Evolutionary conservation across 2,888 invertebrate genomes (phyloP), one percentile per base, ranked within the genome.

Genomic region (Drosophila ochracea): DNA sequence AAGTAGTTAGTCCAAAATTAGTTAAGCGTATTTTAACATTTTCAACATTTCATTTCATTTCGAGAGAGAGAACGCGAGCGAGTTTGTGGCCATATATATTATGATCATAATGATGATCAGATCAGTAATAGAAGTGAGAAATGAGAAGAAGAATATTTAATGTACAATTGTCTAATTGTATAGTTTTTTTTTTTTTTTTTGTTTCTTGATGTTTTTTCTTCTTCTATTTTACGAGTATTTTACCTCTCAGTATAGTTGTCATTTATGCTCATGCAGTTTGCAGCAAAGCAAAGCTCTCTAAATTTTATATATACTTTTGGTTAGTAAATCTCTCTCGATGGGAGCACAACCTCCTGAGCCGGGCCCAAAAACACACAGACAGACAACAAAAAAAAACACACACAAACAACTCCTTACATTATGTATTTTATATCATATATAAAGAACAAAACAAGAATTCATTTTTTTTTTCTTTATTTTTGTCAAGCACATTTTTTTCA

Each of bases 1-100:
- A 81, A 76, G 90, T 90, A 85, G 90, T 82, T 85, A 85, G 90
- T 74, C 65, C 63, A 79, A 69, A 84, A 90, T 90, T 85, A 90
- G 88, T 88, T 88, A 62, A 90, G 85, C 70, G 39, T 82, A 77
- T 83, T 83, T 77, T 68, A 66, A 52, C 58, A 60, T 13, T 41
- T 41, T 50, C 58, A 77, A 52, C 53, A 64, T 39, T 53, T 61
- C 73, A 74, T 71, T 71, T 66, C 50, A 47, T 28, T 33, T 58
- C 21, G 41, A 35, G 60, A 31, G 5, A 31, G n/a, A 31, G 52
- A 11, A 10, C 31, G 19, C n/a, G 52, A 30, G 60, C 61, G 50
- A 81, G 58, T 67, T 72, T 78, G 82, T 84, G 82, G 82, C 82
- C 84, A 82, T 82, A 81, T 75, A 68, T 75, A 68, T 59, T 35